A percentile compares a stretch with the other conserved stretches of the same genome.
Evolutionary conservation across 2,888 invertebrate genomes (phyloP).

Genomic region (Megastigmus dorsalis): DNA sequence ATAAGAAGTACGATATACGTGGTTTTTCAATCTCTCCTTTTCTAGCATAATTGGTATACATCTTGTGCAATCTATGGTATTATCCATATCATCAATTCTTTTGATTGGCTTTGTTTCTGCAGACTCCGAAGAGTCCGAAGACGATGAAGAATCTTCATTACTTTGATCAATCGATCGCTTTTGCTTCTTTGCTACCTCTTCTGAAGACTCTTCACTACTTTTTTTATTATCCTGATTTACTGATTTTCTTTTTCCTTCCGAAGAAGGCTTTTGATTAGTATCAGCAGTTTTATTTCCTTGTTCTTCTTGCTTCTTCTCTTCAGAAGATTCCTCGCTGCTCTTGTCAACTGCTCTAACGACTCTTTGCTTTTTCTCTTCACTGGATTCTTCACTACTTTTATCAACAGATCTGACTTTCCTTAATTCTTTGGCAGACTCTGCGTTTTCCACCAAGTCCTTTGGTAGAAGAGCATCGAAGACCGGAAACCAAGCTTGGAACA

Average conservation of each 20-base stretch:
- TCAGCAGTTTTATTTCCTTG: too few relatives aligned
- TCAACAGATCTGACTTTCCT: neutral
- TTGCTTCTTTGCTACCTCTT: neutral
- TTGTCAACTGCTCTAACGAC: neutral
- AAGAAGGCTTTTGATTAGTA: too few relatives aligned
- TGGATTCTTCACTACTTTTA: constrained; percentile 6
- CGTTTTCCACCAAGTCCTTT: neutral
- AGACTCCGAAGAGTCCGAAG: neutral
- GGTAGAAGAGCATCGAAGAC: constrained; percentile 47
- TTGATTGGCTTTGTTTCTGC: neutral
- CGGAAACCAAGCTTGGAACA: constrained; percentile 51
- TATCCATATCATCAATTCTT: too few relatives aligned
- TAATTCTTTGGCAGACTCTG: too few relatives aligned
- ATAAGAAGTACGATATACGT: too few relatives aligned
- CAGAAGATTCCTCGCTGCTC: constrained; percentile 23
- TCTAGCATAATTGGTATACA: too few relatives aligned
- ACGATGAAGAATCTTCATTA: neutral
- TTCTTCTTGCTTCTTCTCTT: constrained; percentile 10
- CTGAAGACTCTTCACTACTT: neutral
- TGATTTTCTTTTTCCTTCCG: too few relatives aligned
- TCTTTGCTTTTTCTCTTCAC: constrained; percentile 7
- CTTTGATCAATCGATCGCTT: neutral
- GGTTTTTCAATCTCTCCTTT: too few relatives aligned
- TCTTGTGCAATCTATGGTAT: too few relatives aligned
- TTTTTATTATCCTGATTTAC: too few relatives aligned